phyloP scores from a whole-genome alignment of 2,888 invertebrate genomes.

The Ptilodon capucinus region DNA sequence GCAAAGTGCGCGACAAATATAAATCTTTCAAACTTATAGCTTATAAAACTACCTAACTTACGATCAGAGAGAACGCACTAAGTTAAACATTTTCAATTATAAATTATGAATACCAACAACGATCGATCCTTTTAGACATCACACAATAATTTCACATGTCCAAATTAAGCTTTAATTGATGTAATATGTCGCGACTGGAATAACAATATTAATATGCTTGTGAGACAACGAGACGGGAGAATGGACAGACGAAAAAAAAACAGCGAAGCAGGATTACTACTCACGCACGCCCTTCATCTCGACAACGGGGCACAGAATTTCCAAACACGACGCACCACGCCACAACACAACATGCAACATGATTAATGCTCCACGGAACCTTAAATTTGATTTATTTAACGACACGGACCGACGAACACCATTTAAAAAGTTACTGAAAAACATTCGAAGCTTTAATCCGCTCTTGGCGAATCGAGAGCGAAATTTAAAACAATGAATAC shows the following conservation, averaged over 20 bases:
- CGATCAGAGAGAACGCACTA: too few species aligned
- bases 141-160: background rate
- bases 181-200: constrained; percentile 41
- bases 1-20: too few species aligned
- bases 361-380: constrained; percentile 61
- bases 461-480: constrained; percentile 36
- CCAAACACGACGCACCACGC: constrained; percentile 36
- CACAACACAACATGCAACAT: constrained; percentile 52
- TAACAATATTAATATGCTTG: constrained; percentile 41
- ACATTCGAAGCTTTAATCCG: constrained; percentile 46
- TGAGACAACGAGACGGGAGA: constrained; percentile 47
- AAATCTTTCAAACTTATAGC: too few species aligned
- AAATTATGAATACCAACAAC: too few species aligned
- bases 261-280: constrained; percentile 26
- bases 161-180: constrained; percentile 46
- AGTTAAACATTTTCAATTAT: too few species aligned
- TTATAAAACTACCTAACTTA: too few species aligned
- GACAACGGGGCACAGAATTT: constrained; percentile 34
- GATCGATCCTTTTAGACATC: too few species aligned
- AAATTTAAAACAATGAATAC: constrained; percentile 40
- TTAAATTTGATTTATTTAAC: constrained; percentile 65
- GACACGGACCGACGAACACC: constrained; percentile 41
- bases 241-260: constrained; percentile 42
- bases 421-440: constrained; percentile 47
- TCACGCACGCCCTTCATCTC: constrained; percentile 44